A percentile compares a stretch with the other conserved stretches of the same genome.
phyloP scores from a whole-genome alignment of 2,113 vertebrate species.

The Dasyurus viverrinus region DNA sequence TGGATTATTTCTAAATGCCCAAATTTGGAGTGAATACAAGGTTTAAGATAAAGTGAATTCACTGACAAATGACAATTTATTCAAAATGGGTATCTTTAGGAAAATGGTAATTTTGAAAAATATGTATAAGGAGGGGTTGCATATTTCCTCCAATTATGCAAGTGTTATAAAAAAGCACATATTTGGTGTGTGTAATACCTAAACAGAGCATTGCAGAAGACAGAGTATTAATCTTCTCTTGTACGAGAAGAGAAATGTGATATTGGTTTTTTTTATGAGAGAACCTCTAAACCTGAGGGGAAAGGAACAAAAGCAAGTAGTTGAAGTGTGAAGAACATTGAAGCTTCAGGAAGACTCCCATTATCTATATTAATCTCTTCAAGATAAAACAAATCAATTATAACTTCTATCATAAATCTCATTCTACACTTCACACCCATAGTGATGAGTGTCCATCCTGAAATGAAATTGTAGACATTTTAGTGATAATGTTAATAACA shows the following conservation, averaged over 20 bases:
- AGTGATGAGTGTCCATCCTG: background rate
- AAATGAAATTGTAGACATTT: background rate
- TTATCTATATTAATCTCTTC: background rate
- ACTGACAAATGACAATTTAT: constrained; percentile 51
- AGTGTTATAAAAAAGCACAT: background rate
- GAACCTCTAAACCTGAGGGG: background rate
- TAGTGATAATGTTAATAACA: constrained; percentile 7
- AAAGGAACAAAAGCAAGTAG: constrained; percentile 19
- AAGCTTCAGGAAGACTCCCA: background rate
- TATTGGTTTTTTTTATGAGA: background rate
- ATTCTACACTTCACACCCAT: background rate
- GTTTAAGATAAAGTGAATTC: background rate
- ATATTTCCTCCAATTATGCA: constrained; percentile 43
- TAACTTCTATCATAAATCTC: background rate
- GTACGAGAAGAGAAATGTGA: background rate
- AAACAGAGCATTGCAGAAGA: background rate
- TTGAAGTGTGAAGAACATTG: background rate
- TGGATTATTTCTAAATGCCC: constrained; percentile 50
- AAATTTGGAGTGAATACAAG: constrained; percentile 54
- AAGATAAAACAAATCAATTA: background rate
- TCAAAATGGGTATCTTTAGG: constrained; percentile 50
- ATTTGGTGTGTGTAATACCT: background rate
- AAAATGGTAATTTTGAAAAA: constrained; percentile 49
- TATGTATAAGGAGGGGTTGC: constrained; percentile 13
- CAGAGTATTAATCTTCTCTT: background rate